Evolutionary conservation across 1,140 invertebrate species (phyloP), one percentile per base, ranked within the genome.

Genomic region (Drosophila ananassae): DNA sequence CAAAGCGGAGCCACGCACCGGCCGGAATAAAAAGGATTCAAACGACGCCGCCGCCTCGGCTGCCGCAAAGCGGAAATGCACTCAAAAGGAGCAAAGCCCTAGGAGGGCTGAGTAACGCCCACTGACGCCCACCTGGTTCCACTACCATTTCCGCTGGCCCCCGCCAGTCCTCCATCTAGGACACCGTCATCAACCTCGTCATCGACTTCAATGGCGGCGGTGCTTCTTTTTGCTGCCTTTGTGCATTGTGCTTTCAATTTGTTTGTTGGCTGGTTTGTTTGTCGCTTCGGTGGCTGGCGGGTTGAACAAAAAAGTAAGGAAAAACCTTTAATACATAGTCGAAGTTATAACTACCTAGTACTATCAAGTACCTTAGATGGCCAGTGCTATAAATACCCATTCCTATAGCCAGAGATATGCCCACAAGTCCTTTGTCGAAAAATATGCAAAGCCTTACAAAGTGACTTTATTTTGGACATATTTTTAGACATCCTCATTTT

Each of bases 61-160:
- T 13, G 25, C 13, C 28, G 30, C 68, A 82, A 79, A 79, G 64
- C 56, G 80, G 72, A 84, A 83, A 57, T 75, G 76, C 75, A 84
- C 72, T 83, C 79, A 84, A 84, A 37, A 83, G 75, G 75, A 57
- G 67, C 67, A 41, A 57, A 41, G 47, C 57, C 48, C 48, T 28
- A 3, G 22, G 51, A 41, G 32, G 66, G 58, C 50, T 54, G 21
- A 53, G 46, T 28, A 17, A 32, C 32, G 32, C 32, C 59, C 37
- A 28, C 34, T 47, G n/a, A 13, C 51, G 32, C 9, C 13, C 51
- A 30, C 25, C 32, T 48, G 46, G 46, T 34, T 5, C 41, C 5
- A 34, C 30, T 10, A 22, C 32, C 44, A 39, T 25, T 32, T 48
- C 51, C 50, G 8, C 12, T 39, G 24, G 22, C 8, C 12, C 25